A percentile compares a stretch with the other conserved stretches of the same genome.
Conservation (phyloP, 2,797 vertebrate species). For the Nasua narica region DNA sequence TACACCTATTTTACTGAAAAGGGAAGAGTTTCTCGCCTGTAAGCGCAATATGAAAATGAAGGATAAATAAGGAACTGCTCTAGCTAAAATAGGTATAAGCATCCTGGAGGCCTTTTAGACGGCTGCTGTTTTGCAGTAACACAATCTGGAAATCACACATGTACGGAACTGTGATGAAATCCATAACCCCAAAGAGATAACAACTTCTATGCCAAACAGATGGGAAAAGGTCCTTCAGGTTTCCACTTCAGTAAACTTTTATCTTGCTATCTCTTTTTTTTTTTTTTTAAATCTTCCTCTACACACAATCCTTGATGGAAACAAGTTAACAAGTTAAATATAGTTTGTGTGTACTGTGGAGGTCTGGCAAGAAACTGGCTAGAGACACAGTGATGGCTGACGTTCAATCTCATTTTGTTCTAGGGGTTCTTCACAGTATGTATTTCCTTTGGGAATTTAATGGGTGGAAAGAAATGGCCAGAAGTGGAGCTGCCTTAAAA, state of each 20-base stretch:
- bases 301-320: neutral
- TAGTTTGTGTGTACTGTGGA: neutral
- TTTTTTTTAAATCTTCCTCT: neutral
- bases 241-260: constrained; percentile 22
- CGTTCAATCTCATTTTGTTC: neutral
- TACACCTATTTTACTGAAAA: neutral
- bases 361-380: neutral
- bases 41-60: neutral
- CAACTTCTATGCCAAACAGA: constrained; percentile 28
- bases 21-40: neutral
- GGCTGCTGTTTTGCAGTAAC: neutral
- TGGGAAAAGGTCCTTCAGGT: constrained; percentile 1
- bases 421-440: neutral
- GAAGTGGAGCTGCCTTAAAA: constrained; percentile 35
- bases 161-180: constrained; percentile 17
- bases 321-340: neutral
- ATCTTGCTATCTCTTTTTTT: neutral
- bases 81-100: neutral
- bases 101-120: neutral
- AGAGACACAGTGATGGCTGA: neutral
- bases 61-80: neutral
- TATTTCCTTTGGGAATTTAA: constrained; percentile 30
- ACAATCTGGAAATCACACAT: constrained; percentile 33
- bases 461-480: neutral
- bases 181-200: neutral